A percentile compares a stretch with the other conserved stretches of the same genome.
Conservation (phyloP, 2,888 invertebrate genomes). For the Drosophila prostipennis region DNA sequence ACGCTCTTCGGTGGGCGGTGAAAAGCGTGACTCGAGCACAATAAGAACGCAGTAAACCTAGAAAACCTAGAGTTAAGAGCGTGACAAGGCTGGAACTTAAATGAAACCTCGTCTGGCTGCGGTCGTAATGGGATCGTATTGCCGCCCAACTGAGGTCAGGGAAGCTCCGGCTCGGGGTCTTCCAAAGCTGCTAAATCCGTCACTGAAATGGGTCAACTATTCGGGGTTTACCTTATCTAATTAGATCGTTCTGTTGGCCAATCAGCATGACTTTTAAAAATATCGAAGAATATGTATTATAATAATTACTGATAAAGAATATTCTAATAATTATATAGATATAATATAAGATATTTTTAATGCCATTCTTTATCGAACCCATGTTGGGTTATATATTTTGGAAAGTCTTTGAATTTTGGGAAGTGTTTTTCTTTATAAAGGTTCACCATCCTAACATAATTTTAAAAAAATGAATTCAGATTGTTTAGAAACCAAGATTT, state of each 20-base stretch:
- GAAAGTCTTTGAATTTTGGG: too few relatives aligned
- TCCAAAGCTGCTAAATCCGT: neutral
- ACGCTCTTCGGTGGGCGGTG: constrained; percentile 35
- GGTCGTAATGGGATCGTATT: constrained; percentile 44
- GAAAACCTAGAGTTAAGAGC: constrained; percentile 29
- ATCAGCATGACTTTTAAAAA: neutral
- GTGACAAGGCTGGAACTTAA: constrained; percentile 58
- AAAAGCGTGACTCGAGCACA: constrained; percentile 61
- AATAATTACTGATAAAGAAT: neutral
- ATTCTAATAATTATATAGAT: neutral
- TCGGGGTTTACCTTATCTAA: neutral
- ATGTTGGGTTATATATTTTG: too few relatives aligned
- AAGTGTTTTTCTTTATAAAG: too few relatives aligned
- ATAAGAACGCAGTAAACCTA: constrained; percentile 5
- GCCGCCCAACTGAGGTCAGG: constrained; percentile 27
- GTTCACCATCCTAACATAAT: too few relatives aligned
- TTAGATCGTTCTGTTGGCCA: neutral
- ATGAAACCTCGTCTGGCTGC: constrained; percentile 38
- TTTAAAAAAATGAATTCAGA: too few relatives aligned
- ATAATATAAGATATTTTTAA: too few relatives aligned
- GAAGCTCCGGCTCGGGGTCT: constrained; percentile 22
- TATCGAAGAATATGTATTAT: neutral
- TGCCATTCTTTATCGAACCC: too few relatives aligned
- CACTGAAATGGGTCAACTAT: constrained; percentile 18
- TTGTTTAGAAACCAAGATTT: too few relatives aligned